Conservation (phyloP, 2,113 vertebrate species). For the Mesitornis unicolor region DNA sequence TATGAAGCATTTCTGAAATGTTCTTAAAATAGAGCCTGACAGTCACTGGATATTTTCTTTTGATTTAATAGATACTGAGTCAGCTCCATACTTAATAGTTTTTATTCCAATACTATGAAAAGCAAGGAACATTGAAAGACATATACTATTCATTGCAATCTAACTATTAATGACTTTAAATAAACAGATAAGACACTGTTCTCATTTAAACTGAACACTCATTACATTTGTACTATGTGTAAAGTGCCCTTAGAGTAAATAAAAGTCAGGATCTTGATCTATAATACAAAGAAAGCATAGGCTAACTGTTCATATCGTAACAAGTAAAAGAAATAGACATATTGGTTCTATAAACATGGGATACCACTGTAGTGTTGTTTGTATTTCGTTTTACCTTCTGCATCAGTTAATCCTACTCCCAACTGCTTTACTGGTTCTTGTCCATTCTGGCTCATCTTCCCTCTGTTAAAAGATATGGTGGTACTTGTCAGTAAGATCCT, state of each 20-base stretch:
- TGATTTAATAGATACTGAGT: background rate
- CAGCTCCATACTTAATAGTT: background rate
- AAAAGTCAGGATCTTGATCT: background rate
- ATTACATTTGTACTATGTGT: background rate
- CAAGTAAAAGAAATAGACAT: background rate
- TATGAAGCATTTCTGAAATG: background rate
- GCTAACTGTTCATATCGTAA: background rate
- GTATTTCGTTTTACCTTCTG: conserved; percentile 84
- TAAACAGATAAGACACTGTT: background rate
- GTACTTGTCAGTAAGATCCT: background rate
- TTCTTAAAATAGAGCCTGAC: background rate
- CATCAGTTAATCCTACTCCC: conserved; percentile 78
- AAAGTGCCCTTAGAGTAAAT: background rate
- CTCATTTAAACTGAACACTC: background rate
- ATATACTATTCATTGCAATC: background rate
- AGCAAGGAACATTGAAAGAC: background rate
- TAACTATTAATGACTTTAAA: background rate
- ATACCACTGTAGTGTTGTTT: background rate
- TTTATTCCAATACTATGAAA: background rate
- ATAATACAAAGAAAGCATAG: background rate
- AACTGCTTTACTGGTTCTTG: conserved; percentile 79
- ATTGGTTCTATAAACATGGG: background rate
- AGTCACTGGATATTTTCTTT: background rate
- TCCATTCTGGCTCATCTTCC: conserved; percentile 89
- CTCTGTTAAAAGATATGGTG: conserved; percentile 70